Percentiles rank a stretch among this genome's conserved stretches.
Conservation (phyloP, 2,888 invertebrate species). For the Latrodectus elegans region DNA sequence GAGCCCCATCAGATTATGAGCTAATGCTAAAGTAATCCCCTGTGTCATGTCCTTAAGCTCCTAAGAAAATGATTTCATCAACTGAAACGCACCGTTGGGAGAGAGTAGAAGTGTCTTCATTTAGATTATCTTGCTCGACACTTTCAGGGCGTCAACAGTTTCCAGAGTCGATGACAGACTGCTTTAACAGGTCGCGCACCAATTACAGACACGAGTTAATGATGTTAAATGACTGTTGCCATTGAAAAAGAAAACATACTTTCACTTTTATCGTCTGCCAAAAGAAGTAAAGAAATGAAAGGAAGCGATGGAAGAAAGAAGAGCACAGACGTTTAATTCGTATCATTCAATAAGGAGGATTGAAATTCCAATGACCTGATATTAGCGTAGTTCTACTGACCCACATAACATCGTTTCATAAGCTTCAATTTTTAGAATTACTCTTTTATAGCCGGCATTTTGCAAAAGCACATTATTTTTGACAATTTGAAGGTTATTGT, state of each 20-base stretch:
- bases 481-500: no score
- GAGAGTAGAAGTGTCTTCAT: conserved; percentile 28
- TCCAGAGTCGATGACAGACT: conserved; percentile 40
- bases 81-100: background rate
- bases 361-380: background rate
- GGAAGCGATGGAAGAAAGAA: background rate
- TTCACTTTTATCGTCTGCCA: conserved; percentile 29
- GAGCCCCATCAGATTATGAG: background rate
- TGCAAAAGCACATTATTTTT: no score
- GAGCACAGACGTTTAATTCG: background rate
- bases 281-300: background rate
- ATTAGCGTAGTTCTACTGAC: background rate
- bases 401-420: background rate
- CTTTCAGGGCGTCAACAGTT: conserved; percentile 36
- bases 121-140: conserved; percentile 32
- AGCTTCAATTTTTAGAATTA: background rate
- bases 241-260: conserved; percentile 11
- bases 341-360: background rate
- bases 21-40: background rate
- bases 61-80: background rate
- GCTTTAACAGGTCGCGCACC: conserved; percentile 25
- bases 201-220: conserved; percentile 25
- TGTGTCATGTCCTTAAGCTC: conserved; percentile 4
- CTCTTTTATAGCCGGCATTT: no score
- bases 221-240: conserved; percentile 14